A percentile compares a stretch with the other conserved stretches of the same genome.
Conservation (phyloP, 2,113 vertebrate genomes). For the Albula goreensis region DNA sequence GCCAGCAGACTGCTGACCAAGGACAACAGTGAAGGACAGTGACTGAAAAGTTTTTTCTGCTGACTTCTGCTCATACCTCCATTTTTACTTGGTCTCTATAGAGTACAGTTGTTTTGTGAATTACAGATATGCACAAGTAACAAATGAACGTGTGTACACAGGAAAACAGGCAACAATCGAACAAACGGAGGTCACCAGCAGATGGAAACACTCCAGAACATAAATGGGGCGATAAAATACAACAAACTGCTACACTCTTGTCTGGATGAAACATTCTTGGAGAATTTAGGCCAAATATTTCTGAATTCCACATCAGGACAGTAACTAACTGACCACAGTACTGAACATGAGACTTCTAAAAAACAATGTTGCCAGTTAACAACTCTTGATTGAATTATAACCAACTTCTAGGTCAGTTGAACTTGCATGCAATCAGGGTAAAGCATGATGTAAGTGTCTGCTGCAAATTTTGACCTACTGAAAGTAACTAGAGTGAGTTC, state of each 20-base stretch:
- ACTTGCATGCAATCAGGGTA: background rate
- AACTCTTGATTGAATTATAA: background rate
- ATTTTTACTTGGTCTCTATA: background rate
- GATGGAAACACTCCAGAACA: conserved; percentile 4
- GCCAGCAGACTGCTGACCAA: background rate
- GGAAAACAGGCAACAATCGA: background rate
- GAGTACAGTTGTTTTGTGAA: background rate
- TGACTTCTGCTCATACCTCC: background rate
- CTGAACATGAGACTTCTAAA: no score
- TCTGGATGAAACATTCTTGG: background rate
- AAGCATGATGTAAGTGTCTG: background rate
- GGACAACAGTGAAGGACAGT: background rate
- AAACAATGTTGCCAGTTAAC: no score
- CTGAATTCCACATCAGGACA: background rate
- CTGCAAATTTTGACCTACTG: no score
- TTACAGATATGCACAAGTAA: background rate
- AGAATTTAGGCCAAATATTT: background rate
- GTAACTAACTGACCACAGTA: background rate
- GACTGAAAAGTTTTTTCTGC: background rate
- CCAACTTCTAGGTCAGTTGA: background rate
- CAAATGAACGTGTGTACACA: background rate
- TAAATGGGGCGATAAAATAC: background rate
- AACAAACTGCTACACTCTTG: background rate
- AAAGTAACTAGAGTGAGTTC: no score
- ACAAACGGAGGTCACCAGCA: background rate